A percentile compares a stretch with the other conserved stretches of the same genome.
Conservation (phyloP, 2,888 invertebrate species). For the Hydropsyche betteni region DNA sequence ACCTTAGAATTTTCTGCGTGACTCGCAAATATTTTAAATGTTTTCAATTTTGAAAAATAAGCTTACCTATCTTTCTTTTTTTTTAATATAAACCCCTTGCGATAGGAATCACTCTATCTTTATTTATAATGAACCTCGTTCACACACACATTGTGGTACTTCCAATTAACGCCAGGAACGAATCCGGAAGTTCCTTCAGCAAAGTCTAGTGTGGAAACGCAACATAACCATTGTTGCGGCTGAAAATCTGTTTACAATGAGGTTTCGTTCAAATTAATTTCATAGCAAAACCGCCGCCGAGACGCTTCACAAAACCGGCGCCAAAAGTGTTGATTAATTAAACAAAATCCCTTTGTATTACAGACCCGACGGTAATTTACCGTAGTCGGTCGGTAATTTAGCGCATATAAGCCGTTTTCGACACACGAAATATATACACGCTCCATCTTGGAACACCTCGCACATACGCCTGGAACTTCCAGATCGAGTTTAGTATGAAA, state of each 20-base stretch:
- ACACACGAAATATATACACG: too few relatives aligned
- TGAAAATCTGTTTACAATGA: conserved; percentile 27
- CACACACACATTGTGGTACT: neutral
- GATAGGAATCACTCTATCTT: neutral
- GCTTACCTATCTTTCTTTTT: neutral
- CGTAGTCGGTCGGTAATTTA: too few relatives aligned
- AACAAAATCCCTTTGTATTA: neutral
- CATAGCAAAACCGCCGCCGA: neutral
- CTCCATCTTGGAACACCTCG: too few relatives aligned
- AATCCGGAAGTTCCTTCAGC: neutral
- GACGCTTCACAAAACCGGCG: conserved; percentile 6
- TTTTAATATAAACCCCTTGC: neutral
- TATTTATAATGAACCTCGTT: too few relatives aligned
- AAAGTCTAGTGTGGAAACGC: conserved; percentile 22
- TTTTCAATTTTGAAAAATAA: neutral
- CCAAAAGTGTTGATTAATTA: conserved; percentile 29
- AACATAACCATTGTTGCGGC: conserved; percentile 27
- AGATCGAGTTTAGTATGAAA: conserved; percentile 33
- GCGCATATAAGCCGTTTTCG: too few relatives aligned
- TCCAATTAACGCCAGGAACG: conserved; percentile 28
- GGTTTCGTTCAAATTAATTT: conserved; percentile 32
- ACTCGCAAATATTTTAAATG: neutral
- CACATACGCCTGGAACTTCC: neutral
- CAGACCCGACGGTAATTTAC: too few relatives aligned
- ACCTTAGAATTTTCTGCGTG: too few relatives aligned